Percentiles rank a stretch among this genome's conserved stretches.
These are phyloP conservation scores for Neosalanx taihuensis DNA, from an alignment of 2,797 vertebrate genomes.

Conservation along the genomic window DNA sequence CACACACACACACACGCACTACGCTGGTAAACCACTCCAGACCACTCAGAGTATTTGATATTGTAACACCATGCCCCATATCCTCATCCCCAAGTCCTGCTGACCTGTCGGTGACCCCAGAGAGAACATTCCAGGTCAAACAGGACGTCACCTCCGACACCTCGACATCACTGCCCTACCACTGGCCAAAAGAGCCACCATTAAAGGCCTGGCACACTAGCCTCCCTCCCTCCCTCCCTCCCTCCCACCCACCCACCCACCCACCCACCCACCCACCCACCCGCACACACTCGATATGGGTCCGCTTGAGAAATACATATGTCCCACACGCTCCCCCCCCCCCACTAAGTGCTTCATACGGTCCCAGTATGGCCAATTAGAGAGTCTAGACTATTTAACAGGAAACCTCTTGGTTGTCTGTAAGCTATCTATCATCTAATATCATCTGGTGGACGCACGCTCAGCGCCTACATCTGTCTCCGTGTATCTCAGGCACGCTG, in stretches of 20 bases:
- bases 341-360: constrained; percentile 38
- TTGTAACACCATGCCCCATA: neutral
- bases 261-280: constrained; percentile 9
- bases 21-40: constrained; percentile 4
- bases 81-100: neutral
- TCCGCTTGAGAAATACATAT: no score
- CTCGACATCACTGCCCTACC: constrained; percentile 21
- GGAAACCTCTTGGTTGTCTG: constrained; percentile 61
- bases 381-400: constrained; percentile 47
- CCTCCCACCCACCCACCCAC: constrained; percentile 6
- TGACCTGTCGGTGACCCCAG: constrained; percentile 67
- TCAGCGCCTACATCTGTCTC: constrained; percentile 30
- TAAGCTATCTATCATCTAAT: constrained; percentile 49
- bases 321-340: constrained; percentile 21
- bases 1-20: constrained; percentile 35
- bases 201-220: neutral
- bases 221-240: neutral
- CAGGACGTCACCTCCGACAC: constrained; percentile 51
- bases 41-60: neutral
- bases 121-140: constrained; percentile 54
- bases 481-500: constrained; percentile 21
- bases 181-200: neutral
- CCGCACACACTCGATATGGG: constrained; percentile 9
- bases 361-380: constrained; percentile 37
- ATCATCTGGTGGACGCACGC: constrained; percentile 31